These are phyloP conservation scores for Serranus cabrilla DNA, from an alignment of 2,797 vertebrate genomes.

Conservation along the genomic window DNA sequence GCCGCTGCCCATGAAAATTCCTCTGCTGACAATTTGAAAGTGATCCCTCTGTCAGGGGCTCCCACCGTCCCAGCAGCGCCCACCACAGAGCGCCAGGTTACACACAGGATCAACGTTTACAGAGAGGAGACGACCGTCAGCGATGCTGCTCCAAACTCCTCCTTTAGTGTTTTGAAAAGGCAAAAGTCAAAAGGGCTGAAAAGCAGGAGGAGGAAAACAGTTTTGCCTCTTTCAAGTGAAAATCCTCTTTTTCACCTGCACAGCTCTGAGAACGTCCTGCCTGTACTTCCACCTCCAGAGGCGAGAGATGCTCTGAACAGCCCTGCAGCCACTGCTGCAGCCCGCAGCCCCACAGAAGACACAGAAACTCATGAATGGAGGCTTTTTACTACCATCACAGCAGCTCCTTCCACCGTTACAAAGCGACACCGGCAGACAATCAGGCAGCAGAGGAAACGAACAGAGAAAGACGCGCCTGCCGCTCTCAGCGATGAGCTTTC, in stretches of 20 bases:
- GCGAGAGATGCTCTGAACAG: not conserved
- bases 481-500: not conserved
- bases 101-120: constrained; percentile 35
- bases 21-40: constrained; percentile 52
- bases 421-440: constrained; percentile 36
- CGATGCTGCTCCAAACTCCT: constrained; percentile 10
- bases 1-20: constrained; percentile 41
- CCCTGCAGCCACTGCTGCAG: not conserved
- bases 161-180: constrained; percentile 55
- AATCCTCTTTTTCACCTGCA: constrained; percentile 28
- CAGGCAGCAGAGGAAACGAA: constrained; percentile 56
- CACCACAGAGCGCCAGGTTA: constrained; percentile 26
- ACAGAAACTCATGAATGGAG: constrained; percentile 43
- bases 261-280: constrained; percentile 35
- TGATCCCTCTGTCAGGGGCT: constrained; percentile 26
- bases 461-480: constrained; percentile 25
- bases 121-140: not conserved
- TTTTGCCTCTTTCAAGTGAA: constrained; percentile 30
- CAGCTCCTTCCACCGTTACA: constrained; percentile 20
- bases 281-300: constrained; percentile 12
- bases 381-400: constrained; percentile 42
- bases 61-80: constrained; percentile 14
- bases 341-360: not conserved
- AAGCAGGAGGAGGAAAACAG: constrained; percentile 68
- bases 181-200: constrained; percentile 58